phyloP scores from a whole-genome alignment of 2,888 invertebrate species.

The Alloscopus bannaensis region DNA sequence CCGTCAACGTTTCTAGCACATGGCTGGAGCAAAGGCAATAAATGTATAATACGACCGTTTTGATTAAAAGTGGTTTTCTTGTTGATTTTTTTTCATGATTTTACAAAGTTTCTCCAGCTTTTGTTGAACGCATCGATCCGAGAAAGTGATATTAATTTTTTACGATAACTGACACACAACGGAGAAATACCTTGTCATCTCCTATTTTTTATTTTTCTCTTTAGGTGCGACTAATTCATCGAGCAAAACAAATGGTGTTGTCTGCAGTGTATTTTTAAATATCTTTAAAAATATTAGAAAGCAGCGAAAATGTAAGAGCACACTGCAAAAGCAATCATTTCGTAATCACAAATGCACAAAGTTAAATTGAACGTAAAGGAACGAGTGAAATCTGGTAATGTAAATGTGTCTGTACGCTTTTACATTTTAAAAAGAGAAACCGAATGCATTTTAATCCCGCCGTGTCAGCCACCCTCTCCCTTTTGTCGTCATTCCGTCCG shows the following conservation, averaged over 20 bases:
- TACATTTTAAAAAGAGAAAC: neutral
- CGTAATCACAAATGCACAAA: slow-evolving; percentile 40
- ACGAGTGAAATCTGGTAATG: slow-evolving; percentile 45
- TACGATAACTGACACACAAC: too few species aligned
- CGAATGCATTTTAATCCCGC: slow-evolving; percentile 17
- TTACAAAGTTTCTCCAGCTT: too few species aligned
- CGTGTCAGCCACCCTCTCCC: slow-evolving; percentile 32
- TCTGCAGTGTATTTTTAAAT: neutral
- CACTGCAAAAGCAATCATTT: slow-evolving; percentile 49
- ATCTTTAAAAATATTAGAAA: too few species aligned
- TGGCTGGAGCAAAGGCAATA: too few species aligned
- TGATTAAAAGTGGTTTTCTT: slow-evolving; percentile 45
- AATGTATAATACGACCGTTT: too few species aligned
- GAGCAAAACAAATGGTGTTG: too few species aligned
- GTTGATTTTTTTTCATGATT: too few species aligned
- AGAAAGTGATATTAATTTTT: too few species aligned
- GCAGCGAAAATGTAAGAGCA: slow-evolving; percentile 10
- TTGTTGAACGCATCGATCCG: too few species aligned
- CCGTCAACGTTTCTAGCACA: slow-evolving; percentile 20
- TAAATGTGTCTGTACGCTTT: neutral
- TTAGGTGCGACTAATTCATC: neutral
- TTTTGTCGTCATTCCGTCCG: neutral
- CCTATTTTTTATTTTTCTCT: neutral
- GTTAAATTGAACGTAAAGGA: slow-evolving; percentile 49
- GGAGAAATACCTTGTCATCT: too few species aligned